phyloP scores from a whole-genome alignment of 2,113 vertebrate species.

The Oncorhynchus kisutch region DNA sequence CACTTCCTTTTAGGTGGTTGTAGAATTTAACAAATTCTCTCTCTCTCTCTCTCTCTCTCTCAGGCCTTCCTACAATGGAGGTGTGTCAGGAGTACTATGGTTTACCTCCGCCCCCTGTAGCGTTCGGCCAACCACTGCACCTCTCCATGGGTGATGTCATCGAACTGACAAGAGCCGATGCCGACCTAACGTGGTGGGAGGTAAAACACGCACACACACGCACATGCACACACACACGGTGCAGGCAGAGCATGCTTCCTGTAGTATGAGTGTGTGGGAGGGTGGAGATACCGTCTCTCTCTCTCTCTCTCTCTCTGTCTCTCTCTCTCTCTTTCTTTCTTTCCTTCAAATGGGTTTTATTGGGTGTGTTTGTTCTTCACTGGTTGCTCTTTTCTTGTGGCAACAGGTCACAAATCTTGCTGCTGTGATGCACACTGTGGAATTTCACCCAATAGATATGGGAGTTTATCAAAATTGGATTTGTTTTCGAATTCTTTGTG shows the following conservation, averaged over 20 bases:
- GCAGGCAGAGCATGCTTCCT: constrained; percentile 15
- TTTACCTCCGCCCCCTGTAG: constrained; percentile 83
- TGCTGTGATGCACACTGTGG: too few relatives aligned
- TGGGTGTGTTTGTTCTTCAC: too few relatives aligned
- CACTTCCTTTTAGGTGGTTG: too few relatives aligned
- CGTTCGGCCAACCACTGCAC: constrained; percentile 77
- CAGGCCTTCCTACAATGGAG: constrained; percentile 91
- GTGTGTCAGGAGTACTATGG: constrained; percentile 81
- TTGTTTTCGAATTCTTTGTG: too few relatives aligned
- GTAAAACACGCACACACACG: constrained; percentile 57
- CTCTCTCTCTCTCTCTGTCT: not conserved
- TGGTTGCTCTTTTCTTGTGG: too few relatives aligned
- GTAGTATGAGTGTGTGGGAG: constrained; percentile 24
- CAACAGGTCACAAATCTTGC: too few relatives aligned
- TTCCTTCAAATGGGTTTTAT: not conserved
- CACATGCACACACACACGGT: not conserved
- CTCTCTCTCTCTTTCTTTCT: too few relatives aligned
- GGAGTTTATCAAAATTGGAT: too few relatives aligned
- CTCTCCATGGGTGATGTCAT: constrained; percentile 82
- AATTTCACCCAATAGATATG: too few relatives aligned
- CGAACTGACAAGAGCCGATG: constrained; percentile 84
- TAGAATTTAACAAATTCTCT: not conserved
- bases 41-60: not conserved
- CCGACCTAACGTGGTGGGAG: constrained; percentile 90
- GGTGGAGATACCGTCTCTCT: constrained; percentile 23